Conservation (phyloP, 2,888 invertebrate genomes). For the Exephanes ischioxanthus region DNA sequence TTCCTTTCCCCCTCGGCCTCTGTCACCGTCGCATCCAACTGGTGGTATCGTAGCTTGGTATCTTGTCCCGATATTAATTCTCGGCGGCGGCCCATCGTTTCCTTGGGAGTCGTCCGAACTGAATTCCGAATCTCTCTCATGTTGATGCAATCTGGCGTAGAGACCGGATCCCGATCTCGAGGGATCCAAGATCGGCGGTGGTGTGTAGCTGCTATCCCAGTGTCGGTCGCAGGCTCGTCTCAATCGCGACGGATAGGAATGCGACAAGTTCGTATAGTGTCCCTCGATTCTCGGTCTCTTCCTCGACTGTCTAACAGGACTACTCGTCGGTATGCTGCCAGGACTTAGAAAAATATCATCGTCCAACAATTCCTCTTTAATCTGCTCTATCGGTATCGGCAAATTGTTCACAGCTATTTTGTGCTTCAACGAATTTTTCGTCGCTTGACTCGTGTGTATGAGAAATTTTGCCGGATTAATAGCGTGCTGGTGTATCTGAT, state of each 20-base stretch:
- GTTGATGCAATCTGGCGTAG: conserved; percentile 86
- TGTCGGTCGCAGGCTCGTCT: conserved; percentile 83
- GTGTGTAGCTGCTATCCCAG: conserved; percentile 90
- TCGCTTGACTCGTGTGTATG: conserved; percentile 78
- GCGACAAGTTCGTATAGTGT: conserved; percentile 85
- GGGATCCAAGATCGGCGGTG: conserved; percentile 97
- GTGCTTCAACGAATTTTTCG: conserved; percentile 76
- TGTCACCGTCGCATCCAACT: conserved; percentile 84
- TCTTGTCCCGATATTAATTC: conserved; percentile 94
- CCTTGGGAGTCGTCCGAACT: conserved; percentile 83
- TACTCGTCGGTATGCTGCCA: conserved; percentile 88
- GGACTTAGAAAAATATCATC: conserved; percentile 92
- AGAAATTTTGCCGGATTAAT: conserved; percentile 83
- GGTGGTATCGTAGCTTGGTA: conserved; percentile 94
- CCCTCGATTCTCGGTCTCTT: conserved; percentile 88
- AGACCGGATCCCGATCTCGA: conserved; percentile 95
- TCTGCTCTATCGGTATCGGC: conserved; percentile 81
- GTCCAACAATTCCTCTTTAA: conserved; percentile 89
- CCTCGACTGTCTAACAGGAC: conserved; percentile 88
- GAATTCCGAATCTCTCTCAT: conserved; percentile 82
- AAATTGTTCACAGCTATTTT: conserved; percentile 75
- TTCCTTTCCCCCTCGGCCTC: conserved; percentile 85
- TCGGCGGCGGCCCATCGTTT: conserved; percentile 87
- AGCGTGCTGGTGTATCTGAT: conserved; percentile 77
- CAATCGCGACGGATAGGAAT: conserved; percentile 83